Evolutionary conservation across 2,113 vertebrate genomes (phyloP).

Genomic region (Ochotona curzoniae): DNA sequence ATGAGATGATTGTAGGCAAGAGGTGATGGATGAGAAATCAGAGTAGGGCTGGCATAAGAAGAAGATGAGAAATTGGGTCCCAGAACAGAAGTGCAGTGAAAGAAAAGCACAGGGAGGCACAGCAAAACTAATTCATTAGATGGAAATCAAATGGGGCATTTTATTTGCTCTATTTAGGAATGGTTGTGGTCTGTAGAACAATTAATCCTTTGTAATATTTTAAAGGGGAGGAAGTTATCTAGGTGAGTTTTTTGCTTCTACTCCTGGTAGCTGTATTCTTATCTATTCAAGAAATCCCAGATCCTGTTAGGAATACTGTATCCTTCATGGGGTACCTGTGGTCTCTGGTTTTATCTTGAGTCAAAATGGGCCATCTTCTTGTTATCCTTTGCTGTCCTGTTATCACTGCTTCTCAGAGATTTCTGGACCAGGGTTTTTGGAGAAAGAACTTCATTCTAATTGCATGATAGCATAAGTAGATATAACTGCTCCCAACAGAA

Average conservation of each 20-base stretch:
- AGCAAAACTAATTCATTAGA: neutral
- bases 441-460: neutral
- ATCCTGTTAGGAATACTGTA: neutral
- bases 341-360: neutral
- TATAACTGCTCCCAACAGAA: neutral
- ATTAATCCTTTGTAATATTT: neutral
- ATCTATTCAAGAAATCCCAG: neutral
- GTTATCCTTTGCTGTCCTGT: neutral
- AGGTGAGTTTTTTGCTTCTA: neutral
- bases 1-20: neutral
- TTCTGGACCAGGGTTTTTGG: neutral
- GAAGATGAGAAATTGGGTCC: neutral
- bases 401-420: neutral
- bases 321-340: neutral
- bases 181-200: neutral
- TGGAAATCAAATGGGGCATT: neutral
- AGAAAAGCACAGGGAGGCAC: neutral
- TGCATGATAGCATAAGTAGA: neutral
- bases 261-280: neutral
- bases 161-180: constrained; percentile 3
- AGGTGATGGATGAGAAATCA: neutral
- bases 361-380: neutral
- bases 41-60: neutral
- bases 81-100: neutral
- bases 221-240: neutral